Base-by-base conservation (phyloP, 2,797 vertebrate genomes). In the Enteromius unitaeniatus region DNA sequence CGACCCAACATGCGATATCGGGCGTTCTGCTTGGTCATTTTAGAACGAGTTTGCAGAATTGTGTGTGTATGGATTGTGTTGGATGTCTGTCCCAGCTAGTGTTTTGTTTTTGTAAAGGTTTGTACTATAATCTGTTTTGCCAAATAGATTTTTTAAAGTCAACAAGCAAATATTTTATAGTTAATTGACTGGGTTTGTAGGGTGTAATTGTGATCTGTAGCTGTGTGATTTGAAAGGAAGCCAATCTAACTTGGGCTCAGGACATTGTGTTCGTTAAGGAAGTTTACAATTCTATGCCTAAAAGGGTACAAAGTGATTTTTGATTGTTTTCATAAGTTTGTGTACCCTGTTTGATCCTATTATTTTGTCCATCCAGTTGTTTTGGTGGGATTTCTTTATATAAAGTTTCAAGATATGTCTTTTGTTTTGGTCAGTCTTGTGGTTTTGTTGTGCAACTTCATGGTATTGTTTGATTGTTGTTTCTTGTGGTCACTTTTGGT, bases 391-490 rank as follows among this genome's bases (percentile, higher is more conserved):
- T 64, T 64, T 65, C 58, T 73, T 73, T 64, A 40, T 49, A 51
- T 19, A 72, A 1, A 10, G 64, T 47, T 74, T 81, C 69, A 49
- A 64, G 73, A 81, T 60, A 6, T 45, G 8, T 68, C 60, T 64
- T 47, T 31, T 31, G 2, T 2, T 3, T 31, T 40, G 28, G 23
- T 40, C 37, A 5, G 42, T 75, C 45, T 26, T 67, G 31, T 67
- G 21, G 42, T 75, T 76, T 82, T 51, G 70, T 17, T 62, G 37
- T 73, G n/a, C 40, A 34, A 73, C 45, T 19, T 60, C 40, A 40
- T 8, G 7, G 40, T 37, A 21, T 81, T 81, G 7, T 73, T 55
- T 34, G 31, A 58, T 26, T 14, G 11, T 60, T 26, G 1, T 45
- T 40, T 70, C 55, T 31, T 67, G 42, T 23, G 37, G 10, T 23